phyloP scores from a whole-genome alignment of 2,113 vertebrate genomes.

The Malurus melanocephalus region DNA sequence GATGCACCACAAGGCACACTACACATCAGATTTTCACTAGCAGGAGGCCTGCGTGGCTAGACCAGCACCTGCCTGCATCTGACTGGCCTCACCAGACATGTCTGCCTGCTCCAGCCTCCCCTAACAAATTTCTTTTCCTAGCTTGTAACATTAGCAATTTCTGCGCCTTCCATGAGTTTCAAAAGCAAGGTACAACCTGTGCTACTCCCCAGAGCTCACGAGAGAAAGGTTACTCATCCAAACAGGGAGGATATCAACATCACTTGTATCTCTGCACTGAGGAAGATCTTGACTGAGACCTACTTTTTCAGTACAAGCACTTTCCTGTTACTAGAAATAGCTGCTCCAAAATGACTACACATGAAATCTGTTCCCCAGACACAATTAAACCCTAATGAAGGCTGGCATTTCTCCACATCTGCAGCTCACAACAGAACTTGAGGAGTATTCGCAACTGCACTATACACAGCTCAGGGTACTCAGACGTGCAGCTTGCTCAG shows the following conservation, averaged over 20 bases:
- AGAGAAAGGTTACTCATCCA: not conserved
- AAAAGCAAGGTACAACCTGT: not conserved
- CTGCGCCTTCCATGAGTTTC: not conserved
- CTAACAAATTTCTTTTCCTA: not conserved
- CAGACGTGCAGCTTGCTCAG: not conserved
- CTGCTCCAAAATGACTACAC: not conserved
- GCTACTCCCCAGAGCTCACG: not conserved
- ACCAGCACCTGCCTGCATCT: not conserved
- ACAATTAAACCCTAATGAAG: conserved; percentile 35
- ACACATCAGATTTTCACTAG: not conserved
- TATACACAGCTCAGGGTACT: not conserved
- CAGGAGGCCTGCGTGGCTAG: not conserved
- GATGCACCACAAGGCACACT: not conserved
- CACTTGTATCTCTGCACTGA: not conserved
- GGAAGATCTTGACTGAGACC: not conserved
- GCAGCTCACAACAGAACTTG: not conserved
- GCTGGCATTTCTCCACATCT: not conserved
- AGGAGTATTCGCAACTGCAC: not conserved
- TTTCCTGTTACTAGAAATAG: not conserved
- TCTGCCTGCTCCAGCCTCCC: not conserved
- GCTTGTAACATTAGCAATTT: not conserved
- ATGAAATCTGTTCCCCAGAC: not conserved
- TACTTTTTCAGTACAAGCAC: not conserved
- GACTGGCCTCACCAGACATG: not conserved
- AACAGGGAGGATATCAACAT: not conserved